Percentiles rank a stretch among this genome's conserved stretches.
Conservation (phyloP, 2,113 vertebrate genomes). For the Halcyon malimbica region DNA sequence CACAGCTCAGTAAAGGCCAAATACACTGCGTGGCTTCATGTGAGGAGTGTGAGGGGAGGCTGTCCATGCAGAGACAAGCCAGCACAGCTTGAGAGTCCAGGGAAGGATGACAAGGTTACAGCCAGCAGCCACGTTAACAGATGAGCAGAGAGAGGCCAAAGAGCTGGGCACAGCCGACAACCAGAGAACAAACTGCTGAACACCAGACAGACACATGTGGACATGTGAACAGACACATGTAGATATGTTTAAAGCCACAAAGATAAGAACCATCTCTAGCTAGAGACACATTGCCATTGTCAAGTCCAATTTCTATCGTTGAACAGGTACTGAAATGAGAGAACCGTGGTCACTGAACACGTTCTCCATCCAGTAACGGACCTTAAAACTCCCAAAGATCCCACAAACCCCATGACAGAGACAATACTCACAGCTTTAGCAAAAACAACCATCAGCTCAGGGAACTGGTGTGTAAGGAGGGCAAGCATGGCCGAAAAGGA, state of each 20-base stretch:
- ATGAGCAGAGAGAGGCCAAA: neutral
- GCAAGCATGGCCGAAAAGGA: conserved; percentile 98
- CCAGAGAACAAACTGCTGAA: neutral
- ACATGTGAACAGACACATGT: neutral
- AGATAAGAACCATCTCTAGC: neutral
- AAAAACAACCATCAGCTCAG: conserved; percentile 96
- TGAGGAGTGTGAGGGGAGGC: neutral
- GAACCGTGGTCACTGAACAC: neutral
- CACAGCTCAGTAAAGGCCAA: neutral
- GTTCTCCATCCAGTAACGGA: neutral
- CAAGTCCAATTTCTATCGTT: neutral
- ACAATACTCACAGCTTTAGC: conserved; percentile 90
- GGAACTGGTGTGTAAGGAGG: conserved; percentile 97
- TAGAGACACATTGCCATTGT: neutral
- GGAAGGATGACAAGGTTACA: neutral
- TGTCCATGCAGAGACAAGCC: neutral
- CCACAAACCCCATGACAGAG: conserved; percentile 22
- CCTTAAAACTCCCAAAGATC: neutral
- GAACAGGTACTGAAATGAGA: neutral
- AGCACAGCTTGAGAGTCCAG: neutral
- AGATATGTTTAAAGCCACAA: neutral
- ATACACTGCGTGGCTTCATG: neutral
- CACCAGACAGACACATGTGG: neutral
- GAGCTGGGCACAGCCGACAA: neutral
- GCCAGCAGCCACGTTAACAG: neutral